Percentiles rank a stretch among this genome's conserved stretches.
phyloP scores from a whole-genome alignment of 2,888 invertebrate species.

The Agonopterix heracliana region DNA sequence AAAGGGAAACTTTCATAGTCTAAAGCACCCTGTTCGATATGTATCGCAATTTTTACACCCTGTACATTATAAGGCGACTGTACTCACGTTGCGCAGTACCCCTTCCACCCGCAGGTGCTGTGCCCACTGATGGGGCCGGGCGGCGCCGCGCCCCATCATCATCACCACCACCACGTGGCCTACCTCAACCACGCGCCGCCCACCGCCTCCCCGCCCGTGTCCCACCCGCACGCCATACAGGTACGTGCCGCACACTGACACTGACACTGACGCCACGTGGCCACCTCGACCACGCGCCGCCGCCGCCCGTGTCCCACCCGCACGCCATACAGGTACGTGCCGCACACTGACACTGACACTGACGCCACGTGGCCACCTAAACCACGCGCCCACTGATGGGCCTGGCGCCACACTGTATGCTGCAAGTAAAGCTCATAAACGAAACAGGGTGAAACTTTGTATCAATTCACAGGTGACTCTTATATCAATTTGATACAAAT shows the following conservation, averaged over 20 bases:
- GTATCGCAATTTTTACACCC: too few species aligned
- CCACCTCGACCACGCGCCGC: constrained; percentile 68
- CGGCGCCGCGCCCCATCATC: constrained; percentile 43
- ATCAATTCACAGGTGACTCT: too few species aligned
- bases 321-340: constrained; percentile 37
- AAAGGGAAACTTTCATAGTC: too few species aligned
- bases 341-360: neutral
- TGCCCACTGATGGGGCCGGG: constrained; percentile 60
- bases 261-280: too few species aligned
- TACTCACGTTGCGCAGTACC: too few species aligned
- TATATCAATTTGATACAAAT: too few species aligned
- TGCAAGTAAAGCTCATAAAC: too few species aligned
- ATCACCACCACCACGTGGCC: constrained; percentile 66
- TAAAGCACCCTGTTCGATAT: too few species aligned
- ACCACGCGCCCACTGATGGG: neutral
- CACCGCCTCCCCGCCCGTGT: constrained; percentile 60
- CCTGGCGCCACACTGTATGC: too few species aligned
- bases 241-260: constrained; percentile 6
- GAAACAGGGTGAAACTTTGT: too few species aligned
- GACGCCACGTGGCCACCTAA: neutral
- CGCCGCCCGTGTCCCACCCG: constrained; percentile 57
- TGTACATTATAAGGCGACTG: too few species aligned
- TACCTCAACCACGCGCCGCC: constrained; percentile 70
- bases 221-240: constrained; percentile 50
- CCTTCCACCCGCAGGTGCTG: constrained; percentile 40